Evolutionary conservation across 2,888 invertebrate species (phyloP), one percentile per base, ranked within the genome.

Genomic region (Villa cingulata): DNA sequence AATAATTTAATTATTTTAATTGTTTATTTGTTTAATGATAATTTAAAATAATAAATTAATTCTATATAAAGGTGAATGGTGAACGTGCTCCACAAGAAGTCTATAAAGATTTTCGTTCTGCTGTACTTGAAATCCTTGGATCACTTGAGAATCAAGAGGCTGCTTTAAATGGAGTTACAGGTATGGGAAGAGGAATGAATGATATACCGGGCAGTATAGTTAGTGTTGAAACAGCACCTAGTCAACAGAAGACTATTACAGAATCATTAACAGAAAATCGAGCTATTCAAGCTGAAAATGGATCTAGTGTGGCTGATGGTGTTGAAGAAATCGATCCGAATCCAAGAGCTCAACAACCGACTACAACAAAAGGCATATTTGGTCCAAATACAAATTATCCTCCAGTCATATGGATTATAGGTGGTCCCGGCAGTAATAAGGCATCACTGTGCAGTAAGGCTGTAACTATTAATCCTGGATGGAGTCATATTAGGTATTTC

Each of bases 371-470:
- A 55, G 48, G 51, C 50, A 54, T 37, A 2, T 20, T 32, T 4
- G 23, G 55, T 32, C 57, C 51, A 18, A 55, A 49, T 17, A 48
- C 52, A 48, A 45, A 55, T 29, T 48, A 51, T n/a, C 71, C 71
- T 1, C 67, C 73, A 2, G 62, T 74, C 10, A 65, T 78, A 51
- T 78, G 77, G 76, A 75, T 83, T 9, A 80, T 83, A 38, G 89
- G 91, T 12, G 92, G 92, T 0, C 92, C 92, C 0, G 92, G 92
- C 45, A 90, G 89, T 63, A 90, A 91, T 64, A 94, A 94, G 65
- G 83, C 85, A 2, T 72, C 76, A 1, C 71, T 91, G 32, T 90
- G 90, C 65, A 73, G 80, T 48, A 78, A 81, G 54, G 86, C 84
- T 0, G 76, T 81, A 4, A 70, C 76, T 0, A 75, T 80, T 51